Base-by-base conservation (phyloP, 1,140 invertebrate genomes). In the Eubasilissa regina region DNA sequence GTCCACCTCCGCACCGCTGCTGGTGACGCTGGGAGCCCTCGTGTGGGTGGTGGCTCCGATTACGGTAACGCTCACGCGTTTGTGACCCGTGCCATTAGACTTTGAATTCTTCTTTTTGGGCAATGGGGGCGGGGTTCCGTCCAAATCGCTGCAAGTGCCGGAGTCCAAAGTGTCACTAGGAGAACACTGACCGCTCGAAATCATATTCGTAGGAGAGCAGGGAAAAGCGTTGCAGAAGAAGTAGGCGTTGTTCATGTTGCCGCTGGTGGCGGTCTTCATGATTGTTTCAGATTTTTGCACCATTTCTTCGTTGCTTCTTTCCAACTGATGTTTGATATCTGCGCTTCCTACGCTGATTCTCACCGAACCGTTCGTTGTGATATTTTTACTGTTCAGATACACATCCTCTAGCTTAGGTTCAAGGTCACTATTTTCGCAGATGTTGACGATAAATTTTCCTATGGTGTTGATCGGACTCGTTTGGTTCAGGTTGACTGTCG, bases 101-200 rank as follows among this genome's bases (percentile, higher is more conserved):
- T 90, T 89, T 13, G 87, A 86, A 12, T 86, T 84, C 84, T 92
- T 93, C 86, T 94, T 94, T 87, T 93, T 93, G 0, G 91, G 92
- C 44, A 93, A 84, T n/a, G 92, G 92, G 44, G 93, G 93, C 53
- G 93, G 93, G 10, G 93, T 94, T 1, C 92, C 91, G 83, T 95
- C 94, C 72, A 95, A 86, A 84, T 96, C 95, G 84, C 94, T 95
- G 86, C 94, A 94, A 9, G 94, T 95, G 15, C 94, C 95, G 73
- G 94, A 95, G 87, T 96, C 95, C 77, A 95, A 83, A 0, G 94
- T 95, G 78, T 95, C 94, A 77, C 89, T 90, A 0, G 94, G 94
- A 45, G 94, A 95, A 77, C 93, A 94, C 83, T 95, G 94, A 0
- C 94, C 94, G 84, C 93, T 94, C 6, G 93, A 92, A 90, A 94